Evolutionary conservation across 2,113 vertebrate genomes (phyloP), one percentile per base, ranked within the genome.

Genomic region (Platichthys flesus): DNA sequence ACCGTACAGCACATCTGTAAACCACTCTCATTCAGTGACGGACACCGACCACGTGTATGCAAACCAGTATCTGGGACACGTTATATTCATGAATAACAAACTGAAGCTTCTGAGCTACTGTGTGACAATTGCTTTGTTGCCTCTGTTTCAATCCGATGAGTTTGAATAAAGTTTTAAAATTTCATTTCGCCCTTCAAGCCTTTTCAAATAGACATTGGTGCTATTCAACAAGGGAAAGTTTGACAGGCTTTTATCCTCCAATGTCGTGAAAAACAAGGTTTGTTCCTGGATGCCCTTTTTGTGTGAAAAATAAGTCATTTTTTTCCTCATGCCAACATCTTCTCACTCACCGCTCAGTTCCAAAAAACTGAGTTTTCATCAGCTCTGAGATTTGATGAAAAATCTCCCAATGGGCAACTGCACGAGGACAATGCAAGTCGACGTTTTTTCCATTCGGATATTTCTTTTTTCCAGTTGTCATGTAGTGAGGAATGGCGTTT

Each of bases 131-230:
- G 83, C 76, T 88, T 86, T 88, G 83, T 88, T 87, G 84, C 85
- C 78, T 74, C 83, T 85, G 66, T 89, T 87, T 88, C 74, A 85
- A 88, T 89, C 59, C 49, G 26, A 75, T 67, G 84, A 82, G 56
- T 89, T 88, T 89, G 79, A 92, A 91, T 92, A 92, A 89, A 91
- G 80, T 91, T 92, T 91, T 91, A 83, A 91, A 87, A 88, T 90
- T 88, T 91, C 84, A 56, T 26, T 69, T 79, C 58, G 84, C 82
- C 89, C 85, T 86, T 85, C 66, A 86, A 83, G 82, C 84, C 83
- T 87, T 87, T 90, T 92, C 74, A 85, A 87, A 87, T 88, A 86
- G 89, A 89, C 85, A 81, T 85, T 86, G 92, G 92, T 93, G 92
- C 92, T 93, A 92, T 76, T 86, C 82, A 79, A 60, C 69, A 82